Conservation (phyloP, 2,797 vertebrate species). For the Tiaroga cobitis region DNA sequence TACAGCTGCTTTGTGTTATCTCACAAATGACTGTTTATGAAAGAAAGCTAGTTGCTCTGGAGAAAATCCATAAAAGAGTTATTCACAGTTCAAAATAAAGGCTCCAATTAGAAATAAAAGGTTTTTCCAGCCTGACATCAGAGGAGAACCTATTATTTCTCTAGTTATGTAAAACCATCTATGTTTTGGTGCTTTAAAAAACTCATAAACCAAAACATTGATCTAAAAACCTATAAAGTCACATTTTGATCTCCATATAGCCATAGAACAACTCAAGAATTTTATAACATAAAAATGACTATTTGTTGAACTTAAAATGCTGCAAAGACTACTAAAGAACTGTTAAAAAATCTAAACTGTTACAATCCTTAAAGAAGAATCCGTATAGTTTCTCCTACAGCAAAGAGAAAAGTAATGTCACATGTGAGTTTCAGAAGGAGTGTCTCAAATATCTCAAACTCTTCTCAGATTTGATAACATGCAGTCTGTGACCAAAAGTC, state of each 20-base stretch:
- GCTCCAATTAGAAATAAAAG: background rate
- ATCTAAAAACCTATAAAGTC: background rate
- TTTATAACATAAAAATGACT: background rate
- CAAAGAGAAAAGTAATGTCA: background rate
- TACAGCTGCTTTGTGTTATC: constrained; percentile 5
- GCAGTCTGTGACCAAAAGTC: background rate
- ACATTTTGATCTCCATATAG: background rate
- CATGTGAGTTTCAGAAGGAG: background rate
- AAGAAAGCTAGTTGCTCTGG: constrained; percentile 11
- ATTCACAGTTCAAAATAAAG: background rate
- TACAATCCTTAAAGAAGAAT: background rate
- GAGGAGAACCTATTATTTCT: background rate
- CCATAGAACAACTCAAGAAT: background rate
- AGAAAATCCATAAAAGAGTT: background rate
- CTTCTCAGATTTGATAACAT: background rate
- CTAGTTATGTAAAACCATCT: background rate
- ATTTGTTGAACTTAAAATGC: background rate
- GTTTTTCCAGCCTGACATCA: background rate
- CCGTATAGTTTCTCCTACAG: background rate
- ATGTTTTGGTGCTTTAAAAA: background rate
- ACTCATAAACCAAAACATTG: background rate
- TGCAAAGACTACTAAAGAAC: no score
- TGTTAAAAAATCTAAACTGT: background rate
- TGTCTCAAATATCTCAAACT: background rate
- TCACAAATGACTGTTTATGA: constrained; percentile 7